A percentile compares a stretch with the other conserved stretches of the same genome.
Evolutionary conservation across 2,888 invertebrate species (phyloP).

Genomic region (Entomobrya multifasciata): DNA sequence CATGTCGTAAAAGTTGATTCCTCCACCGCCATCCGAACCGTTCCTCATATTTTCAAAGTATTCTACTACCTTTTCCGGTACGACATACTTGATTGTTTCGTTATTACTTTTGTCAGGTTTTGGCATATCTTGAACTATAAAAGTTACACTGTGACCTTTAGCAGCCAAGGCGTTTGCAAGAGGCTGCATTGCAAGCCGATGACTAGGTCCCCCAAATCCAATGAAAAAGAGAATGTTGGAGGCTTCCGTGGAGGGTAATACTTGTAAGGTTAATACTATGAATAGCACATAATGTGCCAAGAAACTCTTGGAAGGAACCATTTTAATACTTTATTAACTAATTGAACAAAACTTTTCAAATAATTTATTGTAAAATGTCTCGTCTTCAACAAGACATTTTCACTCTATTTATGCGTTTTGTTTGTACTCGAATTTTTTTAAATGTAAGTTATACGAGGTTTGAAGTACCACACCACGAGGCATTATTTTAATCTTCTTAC

Average conservation of each 20-base stretch:
- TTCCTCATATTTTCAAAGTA: neutral
- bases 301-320: too few relatives aligned
- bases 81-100: slow-evolving; percentile 22
- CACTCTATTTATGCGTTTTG: too few relatives aligned
- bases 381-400: too few relatives aligned
- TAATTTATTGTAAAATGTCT: too few relatives aligned
- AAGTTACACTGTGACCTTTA: slow-evolving; percentile 52
- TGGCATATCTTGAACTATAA: neutral
- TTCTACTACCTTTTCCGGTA: neutral
- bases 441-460: too few relatives aligned
- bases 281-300: slow-evolving; percentile 5
- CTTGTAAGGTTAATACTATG: neutral
- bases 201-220: slow-evolving; percentile 44
- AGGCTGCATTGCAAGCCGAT: slow-evolving; percentile 51
- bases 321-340: too few relatives aligned
- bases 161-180: slow-evolving; percentile 14
- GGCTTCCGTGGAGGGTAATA: slow-evolving; percentile 1
- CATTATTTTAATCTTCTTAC: too few relatives aligned
- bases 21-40: neutral
- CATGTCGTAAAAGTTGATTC: slow-evolving; percentile 20
- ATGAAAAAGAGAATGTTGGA: slow-evolving; percentile 58
- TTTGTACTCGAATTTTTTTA: too few relatives aligned
- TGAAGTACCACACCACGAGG: too few relatives aligned
- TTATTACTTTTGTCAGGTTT: neutral
- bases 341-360: too few relatives aligned